A percentile compares a stretch with the other conserved stretches of the same genome.
Evolutionary conservation across 2,888 invertebrate genomes (phyloP).

Genomic region (Koerneria pararmatus): DNA sequence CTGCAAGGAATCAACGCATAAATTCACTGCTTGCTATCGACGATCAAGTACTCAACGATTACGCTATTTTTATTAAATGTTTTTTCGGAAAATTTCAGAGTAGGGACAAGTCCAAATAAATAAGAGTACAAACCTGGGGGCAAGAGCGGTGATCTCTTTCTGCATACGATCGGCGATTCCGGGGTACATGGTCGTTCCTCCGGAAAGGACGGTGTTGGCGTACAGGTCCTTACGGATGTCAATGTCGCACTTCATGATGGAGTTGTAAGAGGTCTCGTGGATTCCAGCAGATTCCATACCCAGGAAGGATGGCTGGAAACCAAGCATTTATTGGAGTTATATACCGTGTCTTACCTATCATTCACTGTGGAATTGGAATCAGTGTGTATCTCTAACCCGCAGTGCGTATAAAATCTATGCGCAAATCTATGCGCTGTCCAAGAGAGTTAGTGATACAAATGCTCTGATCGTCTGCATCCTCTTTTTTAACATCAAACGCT

Average conservation of each 20-base stretch:
- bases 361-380: too few species aligned
- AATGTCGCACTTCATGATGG: slow-evolving; percentile 88
- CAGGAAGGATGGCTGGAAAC: slow-evolving; percentile 70
- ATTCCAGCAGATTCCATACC: slow-evolving; percentile 63
- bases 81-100: too few species aligned
- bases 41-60: slow-evolving; percentile 13
- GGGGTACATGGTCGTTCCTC: slow-evolving; percentile 79
- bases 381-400: too few species aligned
- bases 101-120: slow-evolving; percentile 13
- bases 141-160: slow-evolving; percentile 69
- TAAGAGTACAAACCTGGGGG: slow-evolving; percentile 28
- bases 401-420: too few species aligned
- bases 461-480: too few species aligned
- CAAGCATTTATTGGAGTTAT: neutral
- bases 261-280: slow-evolving; percentile 84
- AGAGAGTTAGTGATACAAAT: too few species aligned
- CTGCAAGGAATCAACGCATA: neutral
- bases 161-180: slow-evolving; percentile 96
- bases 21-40: neutral
- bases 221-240: slow-evolving; percentile 87
- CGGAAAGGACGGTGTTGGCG: slow-evolving; percentile 66
- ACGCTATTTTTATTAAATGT: slow-evolving; percentile 19
- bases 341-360: too few species aligned
- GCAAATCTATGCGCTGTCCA: too few species aligned
- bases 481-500: too few species aligned